Evolutionary conservation across 2,888 invertebrate genomes (phyloP).

Genomic region (Trichopoda pennipes): DNA sequence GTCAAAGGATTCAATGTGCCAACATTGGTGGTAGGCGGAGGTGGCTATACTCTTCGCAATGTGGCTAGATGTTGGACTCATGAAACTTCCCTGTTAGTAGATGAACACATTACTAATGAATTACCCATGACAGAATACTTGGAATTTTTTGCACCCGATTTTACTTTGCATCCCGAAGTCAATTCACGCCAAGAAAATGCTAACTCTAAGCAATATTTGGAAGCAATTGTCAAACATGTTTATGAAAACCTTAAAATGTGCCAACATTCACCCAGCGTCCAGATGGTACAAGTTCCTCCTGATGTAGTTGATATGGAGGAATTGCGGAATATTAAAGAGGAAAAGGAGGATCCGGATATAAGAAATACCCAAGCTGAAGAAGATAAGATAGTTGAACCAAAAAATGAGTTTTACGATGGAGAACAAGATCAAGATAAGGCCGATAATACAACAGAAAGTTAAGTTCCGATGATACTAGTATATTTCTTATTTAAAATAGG

Average conservation of each 20-base stretch:
- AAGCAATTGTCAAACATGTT: conserved; percentile 93
- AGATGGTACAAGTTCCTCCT: conserved; percentile 96
- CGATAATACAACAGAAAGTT: conserved; percentile 77
- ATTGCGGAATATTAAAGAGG: conserved; percentile 84
- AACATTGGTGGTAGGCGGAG: conserved; percentile 91
- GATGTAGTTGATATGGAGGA: conserved; percentile 88
- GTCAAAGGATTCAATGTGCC: conserved; percentile 96
- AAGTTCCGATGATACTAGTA: conserved; percentile 34
- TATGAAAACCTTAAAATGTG: conserved; percentile 96
- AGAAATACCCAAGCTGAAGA: conserved; percentile 89
- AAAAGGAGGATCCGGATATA: conserved; percentile 89
- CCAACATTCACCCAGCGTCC: conserved; percentile 96
- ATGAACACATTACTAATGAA: conserved; percentile 96
- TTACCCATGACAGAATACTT: conserved; percentile 97
- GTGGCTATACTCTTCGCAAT: conserved; percentile 95
- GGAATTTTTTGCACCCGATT: conserved; percentile 98
- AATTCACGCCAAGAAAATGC: conserved; percentile 93
- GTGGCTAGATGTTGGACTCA: conserved; percentile 99
- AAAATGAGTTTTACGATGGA: conserved; percentile 94
- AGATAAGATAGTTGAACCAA: conserved; percentile 90
- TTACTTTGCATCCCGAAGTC: conserved; percentile 96
- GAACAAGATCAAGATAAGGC: conserved; percentile 94
- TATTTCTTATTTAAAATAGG: conserved; percentile 18
- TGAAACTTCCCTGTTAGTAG: conserved; percentile 96
- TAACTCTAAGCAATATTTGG: conserved; percentile 97